Base-by-base conservation (phyloP, 2,113 vertebrate species). In the Sterrhoptilus dennistouni region DNA sequence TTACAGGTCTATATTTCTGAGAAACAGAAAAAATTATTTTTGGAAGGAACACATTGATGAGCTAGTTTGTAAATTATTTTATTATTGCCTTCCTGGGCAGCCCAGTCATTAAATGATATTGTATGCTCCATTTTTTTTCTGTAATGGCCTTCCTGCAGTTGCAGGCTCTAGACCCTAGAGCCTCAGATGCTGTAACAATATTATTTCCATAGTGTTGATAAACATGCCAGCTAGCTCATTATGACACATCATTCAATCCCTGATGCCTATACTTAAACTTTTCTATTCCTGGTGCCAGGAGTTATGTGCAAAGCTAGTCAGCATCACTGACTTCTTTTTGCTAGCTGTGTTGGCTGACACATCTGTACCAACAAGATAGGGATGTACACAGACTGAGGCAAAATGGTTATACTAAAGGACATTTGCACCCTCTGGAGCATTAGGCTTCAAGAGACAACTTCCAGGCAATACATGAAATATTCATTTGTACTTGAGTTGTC, bases 21-120 rank as follows among this genome's bases (percentile, higher is more conserved):
- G 71, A 66, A 90, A 38, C 23, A 56, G 91, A 71, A 81, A 31
- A 33, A 3, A 82, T 60, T 54, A 23, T 80, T 91, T 78, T 81
- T 76, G 86, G 20, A 49, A 81, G 25, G 33, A 16, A 69, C 13
- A 61, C 12, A 45, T 1, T 53, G 29, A 61, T 69, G 69, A 82
- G 14, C 36, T 92, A 38, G 36, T 79, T 94, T 81, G 19, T 59
- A 45, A 81, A 89, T 89, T 45, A 92, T 87, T 95, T 94, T 45
- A 57, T 64, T 63, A 10, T 38, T 29, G 90, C 27, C 50, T 87
- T 91, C 54, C 52, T 93, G 87, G 87, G 76, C 54, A 83, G 29
- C 9, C 9, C 77, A 74, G 22, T 57, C 29, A 92, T 84, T 71
- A 88, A 95, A 95, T 80, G 52, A 83, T 52, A 38, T 18, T 71